These are phyloP conservation scores for Tenualosa ilisha DNA, from an alignment of 2,797 vertebrate species.

Conservation along the genomic window DNA sequence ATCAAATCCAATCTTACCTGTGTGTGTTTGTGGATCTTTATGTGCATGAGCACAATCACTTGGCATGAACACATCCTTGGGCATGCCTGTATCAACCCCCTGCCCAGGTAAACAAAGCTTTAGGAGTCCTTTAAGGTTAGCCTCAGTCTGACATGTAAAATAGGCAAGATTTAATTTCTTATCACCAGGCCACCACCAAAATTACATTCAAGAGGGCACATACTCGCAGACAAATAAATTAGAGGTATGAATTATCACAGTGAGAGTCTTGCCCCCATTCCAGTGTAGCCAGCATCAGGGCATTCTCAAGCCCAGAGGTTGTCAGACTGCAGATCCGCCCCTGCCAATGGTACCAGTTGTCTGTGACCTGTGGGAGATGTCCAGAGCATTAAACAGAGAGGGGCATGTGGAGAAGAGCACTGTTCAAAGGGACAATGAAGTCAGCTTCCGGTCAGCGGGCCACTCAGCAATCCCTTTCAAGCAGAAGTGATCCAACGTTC, in stretches of 20 bases:
- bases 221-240: not conserved
- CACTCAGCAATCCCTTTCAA: not conserved
- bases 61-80: not conserved
- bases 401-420: not conserved
- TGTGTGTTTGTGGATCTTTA: no score
- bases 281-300: not conserved
- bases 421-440: not conserved
- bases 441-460: slow-evolving; percentile 16
- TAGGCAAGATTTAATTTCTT: not conserved
- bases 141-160: not conserved
- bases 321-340: not conserved
- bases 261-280: not conserved
- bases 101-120: not conserved
- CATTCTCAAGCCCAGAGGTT: not conserved
- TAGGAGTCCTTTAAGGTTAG: not conserved
- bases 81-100: not conserved
- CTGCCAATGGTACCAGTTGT: not conserved
- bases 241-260: not conserved
- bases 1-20: not conserved
- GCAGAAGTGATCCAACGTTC: not conserved
- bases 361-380: not conserved
- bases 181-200: not conserved
- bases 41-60: not conserved
- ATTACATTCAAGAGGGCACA: slow-evolving; percentile 4
- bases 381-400: not conserved